phyloP scores from a whole-genome alignment of 2,888 invertebrate genomes.

The Automeris io region DNA sequence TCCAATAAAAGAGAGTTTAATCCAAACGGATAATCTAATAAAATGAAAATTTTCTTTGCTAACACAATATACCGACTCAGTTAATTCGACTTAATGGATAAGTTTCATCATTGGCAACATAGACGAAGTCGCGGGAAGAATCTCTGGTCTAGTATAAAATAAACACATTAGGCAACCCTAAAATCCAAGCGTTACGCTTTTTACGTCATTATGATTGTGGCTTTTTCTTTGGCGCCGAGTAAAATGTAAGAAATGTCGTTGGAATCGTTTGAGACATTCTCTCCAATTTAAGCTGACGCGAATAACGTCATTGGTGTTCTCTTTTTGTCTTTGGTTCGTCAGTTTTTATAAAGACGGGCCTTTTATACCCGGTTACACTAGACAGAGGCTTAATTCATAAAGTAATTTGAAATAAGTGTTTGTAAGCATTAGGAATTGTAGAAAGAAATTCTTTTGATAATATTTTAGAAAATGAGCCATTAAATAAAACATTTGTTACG shows the following conservation, averaged over 20 bases:
- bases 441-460: too few species aligned
- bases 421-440: too few species aligned
- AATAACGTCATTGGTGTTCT: neutral
- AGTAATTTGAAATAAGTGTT: too few species aligned
- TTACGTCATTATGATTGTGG: slow-evolving; percentile 3
- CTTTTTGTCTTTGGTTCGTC: slow-evolving; percentile 1
- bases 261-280: neutral
- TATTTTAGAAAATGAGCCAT: too few species aligned
- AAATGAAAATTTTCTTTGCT: too few species aligned
- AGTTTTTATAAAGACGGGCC: neutral
- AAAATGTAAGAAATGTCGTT: slow-evolving; percentile 5
- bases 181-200: slow-evolving; percentile 1
- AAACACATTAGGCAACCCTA: slow-evolving; percentile 2
- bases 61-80: too few species aligned
- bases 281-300: slow-evolving; percentile 4
- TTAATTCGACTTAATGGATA: too few species aligned
- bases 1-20: too few species aligned
- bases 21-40: too few species aligned
- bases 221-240: neutral
- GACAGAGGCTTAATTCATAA: neutral
- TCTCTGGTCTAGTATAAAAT: neutral
- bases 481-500: too few species aligned
- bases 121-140: too few species aligned
- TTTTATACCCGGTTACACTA: neutral
- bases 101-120: too few species aligned